Conservation (phyloP, 2,113 vertebrate genomes). For the Mus spicilegus region DNA sequence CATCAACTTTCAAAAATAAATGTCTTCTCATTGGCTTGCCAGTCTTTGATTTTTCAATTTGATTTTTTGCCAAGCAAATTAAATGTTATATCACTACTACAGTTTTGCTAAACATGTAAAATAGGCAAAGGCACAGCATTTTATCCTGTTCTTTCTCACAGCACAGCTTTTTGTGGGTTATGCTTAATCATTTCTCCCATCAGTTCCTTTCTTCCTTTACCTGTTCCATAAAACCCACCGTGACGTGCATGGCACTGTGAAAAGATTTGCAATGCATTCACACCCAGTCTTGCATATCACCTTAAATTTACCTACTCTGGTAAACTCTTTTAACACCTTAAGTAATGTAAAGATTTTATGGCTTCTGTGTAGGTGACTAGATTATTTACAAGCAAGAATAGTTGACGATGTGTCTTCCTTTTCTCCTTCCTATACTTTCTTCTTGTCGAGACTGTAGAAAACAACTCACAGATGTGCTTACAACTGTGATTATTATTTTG, state of each 20-base stretch:
- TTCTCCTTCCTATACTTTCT: neutral
- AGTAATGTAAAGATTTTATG: neutral
- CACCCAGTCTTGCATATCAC: neutral
- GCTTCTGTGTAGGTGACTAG: neutral
- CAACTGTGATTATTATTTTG: neutral
- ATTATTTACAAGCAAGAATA: neutral
- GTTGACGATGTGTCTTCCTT: neutral
- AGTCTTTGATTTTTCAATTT: slow-evolving; percentile 12
- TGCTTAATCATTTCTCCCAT: neutral
- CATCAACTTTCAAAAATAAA: neutral
- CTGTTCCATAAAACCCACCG: neutral
- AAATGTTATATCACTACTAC: neutral
- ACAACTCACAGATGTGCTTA: neutral
- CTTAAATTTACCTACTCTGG: neutral
- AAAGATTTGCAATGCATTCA: neutral
- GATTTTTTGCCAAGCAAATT: neutral
- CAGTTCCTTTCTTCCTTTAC: neutral
- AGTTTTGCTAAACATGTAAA: slow-evolving; percentile 21
- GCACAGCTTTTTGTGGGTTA: neutral
- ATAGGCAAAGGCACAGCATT: neutral
- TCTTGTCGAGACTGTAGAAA: neutral
- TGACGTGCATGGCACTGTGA: neutral
- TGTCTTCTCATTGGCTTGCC: neutral
- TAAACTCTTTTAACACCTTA: neutral
- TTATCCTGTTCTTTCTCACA: neutral